A percentile compares a stretch with the other conserved stretches of the same genome.
Conservation (phyloP, 2,888 invertebrate genomes). For the Scaptomyza parva region DNA sequence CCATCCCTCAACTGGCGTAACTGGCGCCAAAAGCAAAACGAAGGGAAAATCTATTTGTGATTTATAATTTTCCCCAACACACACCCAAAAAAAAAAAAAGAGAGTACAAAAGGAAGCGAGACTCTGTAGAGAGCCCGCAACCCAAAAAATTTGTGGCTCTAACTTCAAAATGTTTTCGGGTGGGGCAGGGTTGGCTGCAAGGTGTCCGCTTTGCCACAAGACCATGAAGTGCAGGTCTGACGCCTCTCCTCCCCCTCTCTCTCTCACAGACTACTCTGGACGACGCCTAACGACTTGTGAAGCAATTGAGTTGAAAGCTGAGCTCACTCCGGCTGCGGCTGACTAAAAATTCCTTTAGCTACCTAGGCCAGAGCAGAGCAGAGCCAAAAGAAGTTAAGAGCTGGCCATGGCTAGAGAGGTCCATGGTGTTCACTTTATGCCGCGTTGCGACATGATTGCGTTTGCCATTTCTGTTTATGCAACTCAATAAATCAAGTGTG, state of each 20-base stretch:
- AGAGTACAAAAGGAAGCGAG: constrained; percentile 15
- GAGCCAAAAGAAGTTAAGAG: background rate
- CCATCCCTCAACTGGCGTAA: constrained; percentile 15
- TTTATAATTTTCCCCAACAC: constrained; percentile 64
- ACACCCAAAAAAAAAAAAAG: constrained; percentile 10
- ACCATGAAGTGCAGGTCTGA: constrained; percentile 70
- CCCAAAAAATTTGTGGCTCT: constrained; percentile 59
- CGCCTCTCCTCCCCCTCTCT: constrained; percentile 1
- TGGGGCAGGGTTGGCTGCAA: constrained; percentile 19
- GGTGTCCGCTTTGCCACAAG: constrained; percentile 34
- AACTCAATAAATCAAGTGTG: constrained; percentile 83
- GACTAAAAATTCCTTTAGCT: constrained; percentile 52
- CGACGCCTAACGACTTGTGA: constrained; percentile 81
- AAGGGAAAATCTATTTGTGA: constrained; percentile 77
- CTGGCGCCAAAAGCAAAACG: constrained; percentile 51
- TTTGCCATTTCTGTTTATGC: constrained; percentile 83
- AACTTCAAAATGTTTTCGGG: background rate
- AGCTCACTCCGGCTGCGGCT: constrained; percentile 65
- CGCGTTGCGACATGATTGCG: constrained; percentile 80
- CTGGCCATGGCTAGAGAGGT: constrained; percentile 28
- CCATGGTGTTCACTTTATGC: constrained; percentile 54
- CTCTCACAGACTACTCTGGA: constrained; percentile 49
- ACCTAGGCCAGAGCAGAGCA: background rate
- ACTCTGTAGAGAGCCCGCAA: constrained; percentile 46
- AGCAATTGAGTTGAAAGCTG: constrained; percentile 81